Base-by-base conservation (phyloP, 2,888 invertebrate species). In the Elegia similella region DNA sequence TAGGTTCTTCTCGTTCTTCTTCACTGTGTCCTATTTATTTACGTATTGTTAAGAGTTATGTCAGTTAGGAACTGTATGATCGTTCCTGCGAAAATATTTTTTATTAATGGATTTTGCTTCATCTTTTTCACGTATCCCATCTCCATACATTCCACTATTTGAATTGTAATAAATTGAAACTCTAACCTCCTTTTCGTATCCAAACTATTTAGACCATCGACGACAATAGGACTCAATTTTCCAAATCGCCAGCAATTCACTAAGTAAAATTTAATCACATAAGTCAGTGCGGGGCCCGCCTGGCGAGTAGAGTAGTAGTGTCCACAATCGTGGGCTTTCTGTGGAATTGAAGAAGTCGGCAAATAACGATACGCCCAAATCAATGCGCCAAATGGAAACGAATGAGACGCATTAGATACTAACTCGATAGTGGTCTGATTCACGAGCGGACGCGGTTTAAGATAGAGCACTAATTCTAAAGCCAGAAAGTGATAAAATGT, bases 351-450 rank as follows among this genome's bases (percentile, higher is more conserved):
- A 50, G 48, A n/a, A 48, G 50, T 50, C 50, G 34, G 34, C 34
- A 50, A 50, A 50, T 50, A 50, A 34, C 50, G 32, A 50, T 50
- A 50, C 50, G 50, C 50, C 50, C 50, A 34, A 50, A 50, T 50
- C 50, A 50, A 48, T 30, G 46, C 46, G 50, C 2, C 50, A 10
- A 50, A 50, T 50, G 50, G 50, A 17, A 50, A 38, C 50, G 50
- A 50, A 34, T 34, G 47, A 50, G 50, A 50, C 38, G 50, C 38
- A 50, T 50, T 50, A 50, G 50, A 17, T 34, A 34, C 17, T 50
- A 23, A 46, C 8, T 46, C 10, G 50, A 13, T 7, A 3, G 34
- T 7, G 50, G 50, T 34, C 17, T 7, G 12, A 17, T 34, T 6
- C 7, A n/a, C 12, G 17, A 34, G 34, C 17, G 17, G 12, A 15